Evolutionary conservation across 2,113 vertebrate genomes (phyloP).

Genomic region (Corydoras maculifer): DNA sequence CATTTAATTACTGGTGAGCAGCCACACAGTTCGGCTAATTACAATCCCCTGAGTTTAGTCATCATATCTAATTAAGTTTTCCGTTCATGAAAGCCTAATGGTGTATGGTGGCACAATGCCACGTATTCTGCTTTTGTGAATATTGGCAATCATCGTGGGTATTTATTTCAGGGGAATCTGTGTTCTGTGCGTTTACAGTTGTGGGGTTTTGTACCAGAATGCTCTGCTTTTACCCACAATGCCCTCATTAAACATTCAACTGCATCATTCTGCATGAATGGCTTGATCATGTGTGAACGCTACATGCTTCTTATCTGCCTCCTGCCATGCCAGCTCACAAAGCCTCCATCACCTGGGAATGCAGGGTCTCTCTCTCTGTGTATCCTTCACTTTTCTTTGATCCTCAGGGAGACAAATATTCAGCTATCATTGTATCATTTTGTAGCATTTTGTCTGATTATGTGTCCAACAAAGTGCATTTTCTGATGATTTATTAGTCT

Average conservation of each 20-base stretch:
- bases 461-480: constrained; percentile 15
- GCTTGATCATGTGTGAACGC: constrained; percentile 1
- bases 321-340: constrained; percentile 10
- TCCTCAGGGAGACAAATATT: constrained; percentile 5
- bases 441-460: constrained; percentile 21
- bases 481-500: constrained; percentile 6
- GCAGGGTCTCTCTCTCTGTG: not conserved
- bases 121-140: constrained; percentile 62
- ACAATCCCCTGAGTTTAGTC: constrained; percentile 83
- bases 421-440: constrained; percentile 12
- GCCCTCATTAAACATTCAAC: constrained; percentile 23
- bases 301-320: not conserved
- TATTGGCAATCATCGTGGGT: constrained; percentile 67
- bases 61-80: constrained; percentile 91
- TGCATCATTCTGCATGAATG: constrained; percentile 6
- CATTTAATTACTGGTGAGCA: constrained; percentile 89
- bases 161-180: constrained; percentile 60
- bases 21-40: constrained; percentile 81
- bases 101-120: constrained; percentile 53
- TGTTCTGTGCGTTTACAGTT: constrained; percentile 4
- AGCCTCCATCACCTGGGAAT: constrained; percentile 10
- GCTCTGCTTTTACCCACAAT: constrained; percentile 10
- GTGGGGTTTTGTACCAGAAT: constrained; percentile 12
- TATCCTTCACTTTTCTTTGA: constrained; percentile 1
- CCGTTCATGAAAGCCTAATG: constrained; percentile 87